These are phyloP conservation scores for Platanista minor DNA, from an alignment of 2,113 vertebrate genomes.

Conservation along the genomic window DNA sequence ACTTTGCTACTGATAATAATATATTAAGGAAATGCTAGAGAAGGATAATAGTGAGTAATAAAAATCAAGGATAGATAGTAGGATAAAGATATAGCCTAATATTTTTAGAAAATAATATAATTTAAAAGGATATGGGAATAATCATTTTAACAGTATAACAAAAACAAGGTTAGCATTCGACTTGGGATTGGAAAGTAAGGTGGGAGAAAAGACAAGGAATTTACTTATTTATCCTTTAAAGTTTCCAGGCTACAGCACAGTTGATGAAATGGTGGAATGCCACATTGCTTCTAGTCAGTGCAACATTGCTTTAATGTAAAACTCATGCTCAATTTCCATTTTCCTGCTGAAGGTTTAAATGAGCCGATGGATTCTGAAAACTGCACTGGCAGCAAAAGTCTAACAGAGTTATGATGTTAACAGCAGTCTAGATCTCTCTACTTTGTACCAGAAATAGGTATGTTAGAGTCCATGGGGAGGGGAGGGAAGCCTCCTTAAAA, in stretches of 20 bases:
- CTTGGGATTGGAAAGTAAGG: not conserved
- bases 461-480: not conserved
- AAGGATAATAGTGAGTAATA: not conserved
- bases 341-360: slow-evolving; percentile 68
- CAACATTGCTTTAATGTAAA: not conserved
- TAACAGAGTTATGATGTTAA: slow-evolving; percentile 30
- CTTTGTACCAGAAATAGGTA: slow-evolving; percentile 37
- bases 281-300: not conserved
- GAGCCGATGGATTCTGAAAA: slow-evolving; percentile 50
- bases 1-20: not conserved
- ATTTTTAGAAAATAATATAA: not conserved
- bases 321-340: slow-evolving; percentile 53
- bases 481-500: slow-evolving; percentile 24
- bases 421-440: slow-evolving; percentile 15
- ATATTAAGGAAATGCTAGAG: not conserved
- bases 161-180: not conserved
- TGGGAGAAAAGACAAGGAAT: not conserved
- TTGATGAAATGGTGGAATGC: not conserved
- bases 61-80: not conserved
- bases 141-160: not conserved
- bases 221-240: slow-evolving; percentile 4
- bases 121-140: not conserved
- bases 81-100: not conserved
- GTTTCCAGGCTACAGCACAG: not conserved
- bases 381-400: not conserved